phyloP scores from a whole-genome alignment of 2,797 vertebrate genomes.

The Urocyon cinereoargenteus region DNA sequence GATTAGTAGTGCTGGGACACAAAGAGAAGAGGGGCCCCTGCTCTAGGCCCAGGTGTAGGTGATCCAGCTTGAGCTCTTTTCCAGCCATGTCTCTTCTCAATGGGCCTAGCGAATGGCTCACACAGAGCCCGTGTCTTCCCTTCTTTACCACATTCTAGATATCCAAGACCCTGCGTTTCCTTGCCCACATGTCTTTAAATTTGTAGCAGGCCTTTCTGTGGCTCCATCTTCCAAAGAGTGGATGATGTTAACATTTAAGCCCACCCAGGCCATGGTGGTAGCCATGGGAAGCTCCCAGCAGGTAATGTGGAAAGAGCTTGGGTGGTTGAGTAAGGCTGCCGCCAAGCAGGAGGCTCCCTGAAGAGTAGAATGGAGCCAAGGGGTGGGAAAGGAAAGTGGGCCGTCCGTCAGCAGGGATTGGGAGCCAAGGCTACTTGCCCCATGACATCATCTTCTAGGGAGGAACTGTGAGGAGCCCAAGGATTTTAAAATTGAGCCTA shows the following conservation, averaged over 20 bases:
- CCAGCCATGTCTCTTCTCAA: neutral
- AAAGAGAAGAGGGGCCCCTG: neutral
- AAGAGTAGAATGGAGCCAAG: neutral
- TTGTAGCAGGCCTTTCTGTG: neutral
- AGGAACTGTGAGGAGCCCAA: conserved; percentile 1
- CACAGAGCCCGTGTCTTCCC: neutral
- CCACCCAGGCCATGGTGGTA: neutral
- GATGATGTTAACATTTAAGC: neutral
- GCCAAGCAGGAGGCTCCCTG: neutral
- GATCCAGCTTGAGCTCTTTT: neutral
- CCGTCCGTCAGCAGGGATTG: neutral
- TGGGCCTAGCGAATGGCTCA: neutral
- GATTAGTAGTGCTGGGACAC: neutral
- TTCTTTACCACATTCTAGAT: neutral
- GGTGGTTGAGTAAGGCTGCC: neutral
- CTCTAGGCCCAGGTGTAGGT: neutral
- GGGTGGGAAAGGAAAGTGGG: neutral
- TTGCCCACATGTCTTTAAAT: neutral
- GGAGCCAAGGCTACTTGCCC: neutral
- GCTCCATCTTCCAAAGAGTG: neutral
- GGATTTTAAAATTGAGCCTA: neutral
- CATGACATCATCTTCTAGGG: neutral
- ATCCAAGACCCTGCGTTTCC: neutral
- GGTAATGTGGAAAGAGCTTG: neutral
- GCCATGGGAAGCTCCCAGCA: neutral